Evolutionary conservation across 1,140 invertebrate genomes (phyloP).

Genomic region (Centruroides vittatus): DNA sequence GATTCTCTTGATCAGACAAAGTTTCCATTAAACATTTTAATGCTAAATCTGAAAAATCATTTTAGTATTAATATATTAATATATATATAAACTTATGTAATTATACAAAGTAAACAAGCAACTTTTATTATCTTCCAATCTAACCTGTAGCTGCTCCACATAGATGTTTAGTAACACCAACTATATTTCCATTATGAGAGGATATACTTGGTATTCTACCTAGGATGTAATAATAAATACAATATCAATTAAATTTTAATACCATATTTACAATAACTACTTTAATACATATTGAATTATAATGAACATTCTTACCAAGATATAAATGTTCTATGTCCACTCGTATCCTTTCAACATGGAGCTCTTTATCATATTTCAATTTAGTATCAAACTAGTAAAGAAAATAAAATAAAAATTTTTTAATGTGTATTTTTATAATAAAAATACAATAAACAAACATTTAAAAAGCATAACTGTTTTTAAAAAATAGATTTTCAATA

Average conservation of each 20-base stretch:
- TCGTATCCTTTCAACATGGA: slow-evolving; percentile 42
- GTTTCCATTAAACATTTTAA: slow-evolving; percentile 44
- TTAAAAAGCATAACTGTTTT: too few relatives aligned
- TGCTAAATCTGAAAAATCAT: slow-evolving; percentile 47
- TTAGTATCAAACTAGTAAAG: slow-evolving; percentile 45
- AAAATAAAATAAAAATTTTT: neutral
- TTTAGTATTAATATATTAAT: too few relatives aligned
- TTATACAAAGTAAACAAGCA: neutral
- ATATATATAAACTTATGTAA: too few relatives aligned
- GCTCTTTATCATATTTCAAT: slow-evolving; percentile 35
- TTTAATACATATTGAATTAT: slow-evolving; percentile 22
- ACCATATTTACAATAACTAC: neutral
- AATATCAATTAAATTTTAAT: neutral
- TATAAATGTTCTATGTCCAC: slow-evolving; percentile 57
- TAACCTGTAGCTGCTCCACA: slow-evolving; percentile 67
- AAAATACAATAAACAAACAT: neutral
- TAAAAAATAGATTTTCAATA: too few relatives aligned
- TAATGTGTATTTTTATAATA: neutral
- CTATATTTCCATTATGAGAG: slow-evolving; percentile 31
- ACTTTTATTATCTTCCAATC: slow-evolving; percentile 10
- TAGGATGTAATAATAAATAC: neutral
- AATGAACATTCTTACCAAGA: slow-evolving; percentile 39
- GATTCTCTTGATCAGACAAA: slow-evolving; percentile 1
- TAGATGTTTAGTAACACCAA: slow-evolving; percentile 69
- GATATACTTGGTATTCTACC: slow-evolving; percentile 4